Percentiles rank a stretch among this genome's conserved stretches.
These are phyloP conservation scores for Taenioides sp. DNA, from an alignment of 2,797 vertebrate genomes.

Conservation along the genomic window DNA sequence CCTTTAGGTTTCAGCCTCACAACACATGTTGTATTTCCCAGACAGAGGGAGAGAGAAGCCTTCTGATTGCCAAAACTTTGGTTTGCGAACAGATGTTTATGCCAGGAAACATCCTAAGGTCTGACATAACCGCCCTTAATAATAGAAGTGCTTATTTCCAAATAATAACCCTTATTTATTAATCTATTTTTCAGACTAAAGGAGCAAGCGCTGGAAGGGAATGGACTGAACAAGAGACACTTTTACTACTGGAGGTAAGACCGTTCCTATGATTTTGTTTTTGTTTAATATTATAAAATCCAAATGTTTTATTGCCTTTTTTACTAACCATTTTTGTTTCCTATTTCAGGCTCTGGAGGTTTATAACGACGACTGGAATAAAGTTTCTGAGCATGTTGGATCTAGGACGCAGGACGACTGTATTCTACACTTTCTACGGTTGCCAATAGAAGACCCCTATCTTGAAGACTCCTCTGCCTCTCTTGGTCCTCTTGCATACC, in stretches of 20 bases:
- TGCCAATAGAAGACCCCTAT: slow-evolving; percentile 96
- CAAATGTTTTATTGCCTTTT: background rate
- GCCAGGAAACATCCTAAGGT: slow-evolving; percentile 92
- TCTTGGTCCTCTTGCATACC: slow-evolving; percentile 91
- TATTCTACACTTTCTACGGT: slow-evolving; percentile 93
- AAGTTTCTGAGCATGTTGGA: slow-evolving; percentile 95
- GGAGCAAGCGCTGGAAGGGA: slow-evolving; percentile 92
- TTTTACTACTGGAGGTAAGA: slow-evolving; percentile 91
- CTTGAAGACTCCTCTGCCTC: slow-evolving; percentile 93
- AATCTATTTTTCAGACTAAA: slow-evolving; percentile 83
- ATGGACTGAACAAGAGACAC: slow-evolving; percentile 96
- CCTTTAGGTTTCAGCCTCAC: slow-evolving; percentile 89
- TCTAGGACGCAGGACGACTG: slow-evolving; percentile 97
- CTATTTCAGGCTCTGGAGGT: slow-evolving; percentile 89
- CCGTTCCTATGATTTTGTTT: background rate
- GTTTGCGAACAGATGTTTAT: slow-evolving; percentile 91
- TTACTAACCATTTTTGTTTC: background rate
- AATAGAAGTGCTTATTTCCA: background rate
- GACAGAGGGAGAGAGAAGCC: slow-evolving; percentile 93
- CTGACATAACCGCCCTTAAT: background rate
- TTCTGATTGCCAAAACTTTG: slow-evolving; percentile 92
- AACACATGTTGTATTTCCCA: slow-evolving; percentile 96
- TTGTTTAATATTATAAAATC: background rate
- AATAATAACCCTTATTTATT: background rate
- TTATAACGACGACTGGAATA: slow-evolving; percentile 99